Percentiles rank a stretch among this genome's conserved stretches.
Evolutionary conservation across 2,888 invertebrate genomes (phyloP).

Genomic region (Trichogramma evanescens): DNA sequence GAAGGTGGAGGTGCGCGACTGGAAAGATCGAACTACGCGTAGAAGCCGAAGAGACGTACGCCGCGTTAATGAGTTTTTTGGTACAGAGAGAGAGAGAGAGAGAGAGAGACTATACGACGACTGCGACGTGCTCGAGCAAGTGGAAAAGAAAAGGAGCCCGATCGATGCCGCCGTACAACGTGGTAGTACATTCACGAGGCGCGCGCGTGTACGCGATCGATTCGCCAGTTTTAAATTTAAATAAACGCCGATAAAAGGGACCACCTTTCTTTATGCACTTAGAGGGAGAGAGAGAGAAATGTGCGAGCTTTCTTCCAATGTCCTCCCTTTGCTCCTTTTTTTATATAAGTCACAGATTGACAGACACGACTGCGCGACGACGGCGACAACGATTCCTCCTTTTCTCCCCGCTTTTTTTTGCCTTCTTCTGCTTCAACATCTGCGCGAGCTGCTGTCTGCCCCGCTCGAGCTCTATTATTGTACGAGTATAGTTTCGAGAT

Average conservation of each 20-base stretch:
- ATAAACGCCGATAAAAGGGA: conserved; percentile 35
- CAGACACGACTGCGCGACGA: too few species aligned
- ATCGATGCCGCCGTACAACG: conserved; percentile 38
- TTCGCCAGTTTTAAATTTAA: conserved; percentile 43
- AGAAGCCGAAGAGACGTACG: conserved; percentile 22
- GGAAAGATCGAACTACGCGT: not conserved
- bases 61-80: conserved; percentile 47
- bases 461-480: too few species aligned
- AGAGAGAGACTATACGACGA: not conserved
- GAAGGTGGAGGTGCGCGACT: conserved; percentile 2
- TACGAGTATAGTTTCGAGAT: too few species aligned
- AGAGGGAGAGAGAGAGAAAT: too few species aligned
- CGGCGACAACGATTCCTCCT: too few species aligned
- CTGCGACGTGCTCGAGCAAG: not conserved
- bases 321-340: too few species aligned
- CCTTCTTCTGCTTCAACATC: too few species aligned
- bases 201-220: conserved; percentile 33
- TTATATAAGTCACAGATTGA: too few species aligned
- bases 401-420: too few species aligned
- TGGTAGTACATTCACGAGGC: conserved; percentile 27
- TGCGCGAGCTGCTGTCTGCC: too few species aligned
- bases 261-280: not conserved
- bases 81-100: conserved; percentile 25
- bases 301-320: too few species aligned
- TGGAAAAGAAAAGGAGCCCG: conserved; percentile 16